A percentile compares a stretch with the other conserved stretches of the same genome.
These are phyloP conservation scores for Tachina fera DNA, from an alignment of 2,888 invertebrate genomes.

Conservation along the genomic window DNA sequence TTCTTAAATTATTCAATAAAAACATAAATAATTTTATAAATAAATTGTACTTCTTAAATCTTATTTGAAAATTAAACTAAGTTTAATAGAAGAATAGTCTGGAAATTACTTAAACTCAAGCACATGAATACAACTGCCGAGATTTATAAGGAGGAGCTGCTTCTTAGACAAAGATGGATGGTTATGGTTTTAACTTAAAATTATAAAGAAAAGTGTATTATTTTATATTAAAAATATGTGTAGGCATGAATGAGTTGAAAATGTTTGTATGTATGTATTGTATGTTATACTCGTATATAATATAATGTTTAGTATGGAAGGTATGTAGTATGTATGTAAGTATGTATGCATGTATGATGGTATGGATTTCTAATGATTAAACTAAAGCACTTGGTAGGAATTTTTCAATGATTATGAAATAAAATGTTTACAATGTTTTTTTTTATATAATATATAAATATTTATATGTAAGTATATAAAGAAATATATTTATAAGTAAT, in stretches of 20 bases:
- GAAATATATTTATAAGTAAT: conserved; percentile 36
- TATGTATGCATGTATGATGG: conserved; percentile 27
- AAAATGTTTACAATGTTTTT: conserved; percentile 70
- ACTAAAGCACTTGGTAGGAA: conserved; percentile 71
- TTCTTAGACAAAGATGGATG: not conserved
- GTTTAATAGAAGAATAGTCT: not conserved
- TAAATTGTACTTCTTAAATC: not conserved
- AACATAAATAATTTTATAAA: not conserved
- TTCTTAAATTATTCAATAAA: not conserved
- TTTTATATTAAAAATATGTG: conserved; percentile 14
- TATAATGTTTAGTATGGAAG: conserved; percentile 9
- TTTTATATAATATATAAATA: conserved; percentile 54
- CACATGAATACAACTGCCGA: conserved; percentile 26
- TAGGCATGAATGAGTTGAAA: conserved; percentile 12
- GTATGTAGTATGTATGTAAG: conserved; percentile 15
- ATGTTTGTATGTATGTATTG: conserved; percentile 26
- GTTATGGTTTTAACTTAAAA: conserved; percentile 6
- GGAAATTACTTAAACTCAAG: conserved; percentile 9
- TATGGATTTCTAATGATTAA: conserved; percentile 57
- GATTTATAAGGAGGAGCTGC: conserved; percentile 1
- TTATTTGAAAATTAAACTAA: not conserved
- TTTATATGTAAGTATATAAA: conserved; percentile 32
- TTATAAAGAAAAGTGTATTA: not conserved
- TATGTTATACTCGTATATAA: no score
- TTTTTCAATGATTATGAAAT: conserved; percentile 68